Evolutionary conservation across 2,888 invertebrate genomes (phyloP), one percentile per base, ranked within the genome.

Genomic region (Eristalis intricaria): DNA sequence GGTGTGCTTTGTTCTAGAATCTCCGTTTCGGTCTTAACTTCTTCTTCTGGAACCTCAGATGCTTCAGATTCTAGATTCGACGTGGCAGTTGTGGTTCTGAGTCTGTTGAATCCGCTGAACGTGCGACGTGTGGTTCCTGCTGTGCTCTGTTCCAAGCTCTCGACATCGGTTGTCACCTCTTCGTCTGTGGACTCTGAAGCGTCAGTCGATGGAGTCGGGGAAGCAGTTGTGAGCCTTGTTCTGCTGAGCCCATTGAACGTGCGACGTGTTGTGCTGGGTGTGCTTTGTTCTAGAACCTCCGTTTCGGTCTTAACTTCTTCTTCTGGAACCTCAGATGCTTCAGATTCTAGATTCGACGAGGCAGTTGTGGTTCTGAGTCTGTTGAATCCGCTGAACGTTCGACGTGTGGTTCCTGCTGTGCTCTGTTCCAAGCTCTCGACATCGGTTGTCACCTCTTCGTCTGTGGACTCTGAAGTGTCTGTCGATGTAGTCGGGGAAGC

Each of bases 211-310:
- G 23, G 23, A 22, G 0, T 40, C 22, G 65, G 56, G 1, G 75
- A 23, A 19, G 56, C 29, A 29, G 22, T 58, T 50, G 38, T 66
- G 60, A 75, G 83, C 1, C 88, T 26, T 10, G 58, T 58, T 23
- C n/a, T 82, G 0, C 65, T 84, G 8, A 88, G 89, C 5, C 40
- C 71, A 22, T 15, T 35, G 50, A 73, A 63, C 88, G 89, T 89
- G 22, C 89, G 79, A 2, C 85, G 77, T 11, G 84, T 76, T 15
- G 69, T 29, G 5, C 71, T 32, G 50, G 73, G 50, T 10, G 26
- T 29, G 43, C 13, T 15, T 19, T n/a, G 13, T 13, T 63, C 78
- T 1, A 29, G 2, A 35, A 7, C 38, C 22, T 43, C 64, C 22
- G 11, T 15, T 1, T 29, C 60, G 13, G 26, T 38, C 4, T 71